These are phyloP conservation scores for Anorthoa munda DNA, from an alignment of 2,888 invertebrate genomes.

Conservation along the genomic window DNA sequence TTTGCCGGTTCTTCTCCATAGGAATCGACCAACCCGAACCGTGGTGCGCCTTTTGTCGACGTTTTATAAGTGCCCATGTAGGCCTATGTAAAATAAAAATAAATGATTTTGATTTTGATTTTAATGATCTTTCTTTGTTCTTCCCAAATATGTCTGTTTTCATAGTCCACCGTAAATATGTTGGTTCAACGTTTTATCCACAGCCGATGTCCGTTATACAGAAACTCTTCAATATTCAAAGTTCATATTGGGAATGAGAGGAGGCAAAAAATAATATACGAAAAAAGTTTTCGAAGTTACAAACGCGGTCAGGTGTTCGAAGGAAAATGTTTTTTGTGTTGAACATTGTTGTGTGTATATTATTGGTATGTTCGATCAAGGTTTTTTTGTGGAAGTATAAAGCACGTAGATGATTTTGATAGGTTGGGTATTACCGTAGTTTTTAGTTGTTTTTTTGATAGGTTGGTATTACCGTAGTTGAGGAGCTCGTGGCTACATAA, in stretches of 20 bases:
- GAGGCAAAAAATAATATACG: slow-evolving; percentile 51
- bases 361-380: slow-evolving; percentile 39
- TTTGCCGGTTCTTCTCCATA: too few relatives aligned
- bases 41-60: too few relatives aligned
- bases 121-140: slow-evolving; percentile 9
- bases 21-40: too few relatives aligned
- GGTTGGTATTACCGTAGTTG: too few relatives aligned
- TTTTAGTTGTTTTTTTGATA: too few relatives aligned
- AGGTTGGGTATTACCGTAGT: not conserved
- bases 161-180: slow-evolving; percentile 54
- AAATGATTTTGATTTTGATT: too few relatives aligned
- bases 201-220: slow-evolving; percentile 56
- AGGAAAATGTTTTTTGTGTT: slow-evolving; percentile 53
- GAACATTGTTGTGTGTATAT: slow-evolving; percentile 47
- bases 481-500: too few relatives aligned
- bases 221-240: slow-evolving; percentile 66
- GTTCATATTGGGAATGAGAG: slow-evolving; percentile 63
- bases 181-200: slow-evolving; percentile 60
- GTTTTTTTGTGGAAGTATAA: slow-evolving; percentile 27
- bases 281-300: slow-evolving; percentile 57
- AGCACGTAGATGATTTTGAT: slow-evolving; percentile 18
- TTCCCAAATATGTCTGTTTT: slow-evolving; percentile 4
- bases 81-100: too few relatives aligned
- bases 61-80: too few relatives aligned
- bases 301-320: slow-evolving; percentile 63